Evolutionary conservation across 2,888 invertebrate genomes (phyloP).

Genomic region (Acrocera orbiculus): DNA sequence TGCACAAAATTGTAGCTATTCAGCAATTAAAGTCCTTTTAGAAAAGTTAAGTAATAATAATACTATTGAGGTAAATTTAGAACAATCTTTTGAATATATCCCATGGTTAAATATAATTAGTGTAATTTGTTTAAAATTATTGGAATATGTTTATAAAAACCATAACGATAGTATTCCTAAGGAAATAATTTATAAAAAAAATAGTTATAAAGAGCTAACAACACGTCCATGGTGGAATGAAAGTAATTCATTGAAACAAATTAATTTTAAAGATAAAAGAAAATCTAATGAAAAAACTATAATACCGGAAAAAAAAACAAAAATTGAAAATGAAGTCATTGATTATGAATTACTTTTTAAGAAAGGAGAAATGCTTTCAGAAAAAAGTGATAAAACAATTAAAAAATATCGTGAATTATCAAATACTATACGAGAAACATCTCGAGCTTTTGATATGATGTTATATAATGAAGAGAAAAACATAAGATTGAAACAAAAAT

Average conservation of each 20-base stretch:
- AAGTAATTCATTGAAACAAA: conserved; percentile 14
- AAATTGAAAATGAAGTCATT: neutral
- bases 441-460: conserved; percentile 10
- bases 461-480: conserved; percentile 10
- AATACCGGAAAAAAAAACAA: neutral
- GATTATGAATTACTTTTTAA: conserved; percentile 8
- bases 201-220: conserved; percentile 15
- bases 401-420: conserved; percentile 6
- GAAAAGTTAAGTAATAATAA: conserved; percentile 13
- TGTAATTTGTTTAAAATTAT: conserved; percentile 16
- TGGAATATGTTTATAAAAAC: conserved; percentile 10
- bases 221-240: conserved; percentile 22
- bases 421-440: conserved; percentile 7
- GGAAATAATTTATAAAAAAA: conserved; percentile 21
- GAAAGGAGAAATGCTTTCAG: conserved; percentile 5
- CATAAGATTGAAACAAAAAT: conserved; percentile 7
- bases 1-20: conserved; percentile 17
- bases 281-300: conserved; percentile 4
- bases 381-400: conserved; percentile 10
- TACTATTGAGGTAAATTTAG: conserved; percentile 9
- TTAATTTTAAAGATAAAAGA: conserved; percentile 12
- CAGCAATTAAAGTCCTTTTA: conserved; percentile 19
- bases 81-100: conserved; percentile 9
- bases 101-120: conserved; percentile 21
- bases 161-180: conserved; percentile 12